phyloP scores from a whole-genome alignment of 2,888 invertebrate species.

The Trachelus tabidus region DNA sequence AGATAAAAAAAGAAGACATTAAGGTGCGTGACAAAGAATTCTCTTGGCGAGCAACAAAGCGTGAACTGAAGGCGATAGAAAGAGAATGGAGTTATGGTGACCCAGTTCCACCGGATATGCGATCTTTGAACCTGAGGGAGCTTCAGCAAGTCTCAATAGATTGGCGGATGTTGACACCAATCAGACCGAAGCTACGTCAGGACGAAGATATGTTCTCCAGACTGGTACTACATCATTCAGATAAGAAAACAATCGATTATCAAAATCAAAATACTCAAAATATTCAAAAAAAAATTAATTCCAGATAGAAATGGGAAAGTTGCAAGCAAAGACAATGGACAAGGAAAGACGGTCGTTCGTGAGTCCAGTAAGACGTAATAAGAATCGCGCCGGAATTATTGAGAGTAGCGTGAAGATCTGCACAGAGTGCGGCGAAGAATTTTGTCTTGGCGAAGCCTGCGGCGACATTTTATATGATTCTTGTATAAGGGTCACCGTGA shows the following conservation, averaged over 20 bases:
- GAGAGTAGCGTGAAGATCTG: conserved; percentile 83
- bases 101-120: conserved; percentile 88
- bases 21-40: conserved; percentile 81
- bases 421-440: conserved; percentile 86
- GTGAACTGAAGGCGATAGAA: conserved; percentile 74
- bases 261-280: neutral
- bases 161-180: conserved; percentile 93
- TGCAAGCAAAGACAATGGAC: conserved; percentile 78
- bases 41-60: conserved; percentile 79
- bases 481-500: conserved; percentile 66
- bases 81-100: conserved; percentile 78
- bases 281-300: neutral
- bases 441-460: conserved; percentile 75
- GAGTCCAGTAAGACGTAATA: conserved; percentile 79
- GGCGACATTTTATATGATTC: conserved; percentile 71
- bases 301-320: conserved; percentile 81
- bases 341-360: conserved; percentile 76
- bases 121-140: conserved; percentile 78
- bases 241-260: neutral
- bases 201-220: conserved; percentile 89
- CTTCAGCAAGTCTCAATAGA: conserved; percentile 87
- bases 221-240: conserved; percentile 42
- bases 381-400: conserved; percentile 85
- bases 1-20: conserved; percentile 80
- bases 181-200: conserved; percentile 82